Evolutionary conservation across 2,797 vertebrate species (phyloP).

Genomic region (Streptopelia turtur): DNA sequence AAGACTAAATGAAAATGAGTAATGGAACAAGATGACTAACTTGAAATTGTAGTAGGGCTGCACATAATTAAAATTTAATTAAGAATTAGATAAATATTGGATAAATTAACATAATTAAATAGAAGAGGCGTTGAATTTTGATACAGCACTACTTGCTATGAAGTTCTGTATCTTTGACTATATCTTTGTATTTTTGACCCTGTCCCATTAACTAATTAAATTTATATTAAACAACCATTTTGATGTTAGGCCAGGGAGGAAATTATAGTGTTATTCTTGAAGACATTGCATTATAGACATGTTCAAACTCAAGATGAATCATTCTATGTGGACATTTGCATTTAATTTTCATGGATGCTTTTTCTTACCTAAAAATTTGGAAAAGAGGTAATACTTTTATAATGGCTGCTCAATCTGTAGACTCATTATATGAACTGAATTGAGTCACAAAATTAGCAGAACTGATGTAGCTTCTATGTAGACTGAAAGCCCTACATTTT

Average conservation of each 20-base stretch:
- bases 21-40: background rate
- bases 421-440: background rate
- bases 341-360: background rate
- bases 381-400: background rate
- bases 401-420: background rate
- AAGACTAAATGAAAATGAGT: background rate
- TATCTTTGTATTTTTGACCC: background rate
- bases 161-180: background rate
- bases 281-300: background rate
- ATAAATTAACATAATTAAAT: background rate
- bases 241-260: background rate
- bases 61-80: background rate
- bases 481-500: background rate
- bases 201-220: background rate
- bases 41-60: background rate
- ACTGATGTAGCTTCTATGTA: background rate
- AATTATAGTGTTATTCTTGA: background rate
- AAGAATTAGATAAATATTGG: background rate
- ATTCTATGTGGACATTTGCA: background rate
- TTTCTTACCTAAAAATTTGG: background rate
- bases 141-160: background rate
- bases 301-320: background rate
- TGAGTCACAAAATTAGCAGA: background rate
- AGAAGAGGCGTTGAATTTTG: background rate
- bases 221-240: background rate